Base-by-base conservation (phyloP, 1,140 invertebrate genomes). In the Eupristina koningsbergeri region DNA sequence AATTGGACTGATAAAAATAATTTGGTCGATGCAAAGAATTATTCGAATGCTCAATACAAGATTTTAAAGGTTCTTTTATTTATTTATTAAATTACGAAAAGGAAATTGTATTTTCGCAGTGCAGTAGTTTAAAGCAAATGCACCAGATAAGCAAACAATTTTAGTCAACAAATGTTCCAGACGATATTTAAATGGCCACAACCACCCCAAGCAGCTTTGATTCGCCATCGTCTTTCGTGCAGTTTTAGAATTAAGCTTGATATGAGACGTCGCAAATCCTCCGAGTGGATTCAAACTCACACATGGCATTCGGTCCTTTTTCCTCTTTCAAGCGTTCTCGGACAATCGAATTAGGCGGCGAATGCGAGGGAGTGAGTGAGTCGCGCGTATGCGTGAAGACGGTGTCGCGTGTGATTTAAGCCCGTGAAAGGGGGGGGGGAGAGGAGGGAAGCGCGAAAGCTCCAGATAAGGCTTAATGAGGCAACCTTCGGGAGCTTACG, bases 381-480 rank as follows among this genome's bases (percentile, higher is more conserved):
- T 22, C 26, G 5, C 53, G 53, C 53, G 53, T 58, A 58, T 26
- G 53, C 53, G 22, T 58, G 53, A 58, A 58, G 53, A 58, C 53
- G 41, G 77, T 67, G 41, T 61, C 34, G 76, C 90, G 90, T 91
- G 90, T 87, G 83, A 89, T 91, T 87, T 90, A 91, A 90, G 89
- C 89, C 89, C 88, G 41, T 45, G 6, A 11, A 45, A 45, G 6
- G 41, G 11, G 41, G 5, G 41, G 50, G 39, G 9, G 58, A 26
- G 58, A 36, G 36, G 36, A 41, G 50, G 39, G 87, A 86, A 86
- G 88, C 86, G 88, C 87, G 87, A 89, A 90, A 92, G 89, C 89
- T 89, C 85, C 87, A 90, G 91, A 91, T 91, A 90, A 91, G 87
- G 88, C 86, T 87, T 92, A 92, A 92, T 92, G 89, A 91, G 90